Evolutionary conservation across 2,797 vertebrate species (phyloP), one percentile per base, ranked within the genome.

Genomic region (Anas bahamensis): DNA sequence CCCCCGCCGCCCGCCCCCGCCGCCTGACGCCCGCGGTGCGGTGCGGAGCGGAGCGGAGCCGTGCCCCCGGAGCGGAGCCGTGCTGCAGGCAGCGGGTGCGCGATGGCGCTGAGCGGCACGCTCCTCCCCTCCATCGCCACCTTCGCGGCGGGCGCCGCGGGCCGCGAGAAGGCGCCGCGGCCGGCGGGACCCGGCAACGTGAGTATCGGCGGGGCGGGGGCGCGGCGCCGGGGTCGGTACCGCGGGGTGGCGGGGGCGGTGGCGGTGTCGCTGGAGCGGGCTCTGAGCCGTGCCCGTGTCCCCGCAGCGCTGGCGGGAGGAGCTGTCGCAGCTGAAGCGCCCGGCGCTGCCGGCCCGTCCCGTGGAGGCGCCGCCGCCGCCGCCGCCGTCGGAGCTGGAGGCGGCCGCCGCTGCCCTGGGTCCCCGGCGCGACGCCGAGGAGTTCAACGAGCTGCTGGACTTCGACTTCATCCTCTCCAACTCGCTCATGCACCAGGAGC

Each of bases 401-500:
- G 46, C 46, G 46, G 22, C 46, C 46, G 44, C 41, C 9, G 44
- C 41, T 7, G 94, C 96, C 50, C 96, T 97, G 90, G 98, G 99
- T 95, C 95, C 98, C 81, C 98, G 98, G 86, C 98, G 98, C 86
- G 99, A 99, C 80, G 92, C 97, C 0, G 99, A 99, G 94, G 99
- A 99, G 92, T 97, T 99, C 93, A 97, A 98, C 75, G 99, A 99
- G 94, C 97, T 99, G 72, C 97, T 99, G 95, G 99, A 99, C 97
- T 99, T 99, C 96, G 99, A 99, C 96, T 99, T 99, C 96, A 99
- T 99, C 41, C 98, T 99, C n/a, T 99, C 99, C 31, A 99, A 99
- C 95, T 99, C 99, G 13, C 98, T 99, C 71, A 98, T 98, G 73
- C 99, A 99, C 69, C 99, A 98, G 76, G 93, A 98, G 26, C 98